These are phyloP conservation scores for Hemibagrus wyckioides DNA, from an alignment of 2,113 vertebrate species.

Conservation along the genomic window DNA sequence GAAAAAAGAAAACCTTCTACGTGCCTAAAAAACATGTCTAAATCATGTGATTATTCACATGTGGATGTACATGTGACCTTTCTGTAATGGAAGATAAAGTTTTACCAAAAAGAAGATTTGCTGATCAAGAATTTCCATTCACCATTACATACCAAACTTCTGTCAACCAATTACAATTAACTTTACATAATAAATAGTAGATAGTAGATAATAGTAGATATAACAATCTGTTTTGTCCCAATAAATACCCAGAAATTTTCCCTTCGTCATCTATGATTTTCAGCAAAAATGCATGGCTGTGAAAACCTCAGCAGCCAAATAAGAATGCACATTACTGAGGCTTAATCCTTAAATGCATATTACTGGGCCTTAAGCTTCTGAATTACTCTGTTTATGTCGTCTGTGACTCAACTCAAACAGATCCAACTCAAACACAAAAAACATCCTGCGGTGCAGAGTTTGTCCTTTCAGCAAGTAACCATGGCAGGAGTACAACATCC, in stretches of 20 bases:
- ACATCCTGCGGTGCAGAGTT: conserved; percentile 56
- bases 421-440: conserved; percentile 49
- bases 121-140: not conserved
- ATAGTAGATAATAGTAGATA: too few species aligned
- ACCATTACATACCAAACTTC: not conserved
- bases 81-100: not conserved
- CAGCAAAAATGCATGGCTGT: conserved; percentile 4
- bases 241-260: not conserved
- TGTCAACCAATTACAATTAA: not conserved
- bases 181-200: not conserved
- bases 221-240: not conserved
- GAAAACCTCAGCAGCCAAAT: conserved; percentile 5
- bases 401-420: conserved; percentile 31
- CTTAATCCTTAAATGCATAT: conserved; percentile 10
- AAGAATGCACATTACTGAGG: not conserved
- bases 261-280: not conserved
- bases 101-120: not conserved
- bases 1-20: not conserved
- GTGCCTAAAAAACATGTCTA: not conserved
- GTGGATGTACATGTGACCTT: not conserved
- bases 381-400: conserved; percentile 26
- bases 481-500: conserved; percentile 55
- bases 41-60: not conserved
- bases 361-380: conserved; percentile 19
- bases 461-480: conserved; percentile 56